These are phyloP conservation scores for Hypocryptadius cinnamomeus DNA, from an alignment of 2,113 vertebrate species.

Conservation along the genomic window DNA sequence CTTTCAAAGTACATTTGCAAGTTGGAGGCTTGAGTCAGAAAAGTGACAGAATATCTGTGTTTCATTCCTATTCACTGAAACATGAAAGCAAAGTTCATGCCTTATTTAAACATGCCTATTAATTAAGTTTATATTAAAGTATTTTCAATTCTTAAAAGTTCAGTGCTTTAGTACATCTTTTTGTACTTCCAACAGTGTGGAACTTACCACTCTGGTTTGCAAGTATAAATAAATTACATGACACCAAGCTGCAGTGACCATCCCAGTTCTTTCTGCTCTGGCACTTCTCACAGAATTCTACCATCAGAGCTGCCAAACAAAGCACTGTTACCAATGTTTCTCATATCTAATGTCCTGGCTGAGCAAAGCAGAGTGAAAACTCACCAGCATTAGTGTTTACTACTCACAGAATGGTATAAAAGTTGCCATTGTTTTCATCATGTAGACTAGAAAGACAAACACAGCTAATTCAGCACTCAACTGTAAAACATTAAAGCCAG, in stretches of 20 bases:
- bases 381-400: neutral
- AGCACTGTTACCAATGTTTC: neutral
- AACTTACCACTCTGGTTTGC: neutral
- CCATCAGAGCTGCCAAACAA: neutral
- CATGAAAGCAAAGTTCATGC: neutral
- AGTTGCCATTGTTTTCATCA: neutral
- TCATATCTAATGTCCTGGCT: neutral
- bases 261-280: neutral
- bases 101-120: neutral
- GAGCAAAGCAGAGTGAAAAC: neutral
- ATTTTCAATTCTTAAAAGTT: neutral
- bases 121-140: neutral
- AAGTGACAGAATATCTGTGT: neutral
- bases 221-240: neutral
- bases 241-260: neutral
- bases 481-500: neutral
- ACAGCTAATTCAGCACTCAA: neutral
- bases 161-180: neutral
- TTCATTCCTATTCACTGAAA: neutral
- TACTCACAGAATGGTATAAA: neutral
- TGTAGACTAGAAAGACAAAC: neutral
- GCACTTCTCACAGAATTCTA: neutral
- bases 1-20: neutral
- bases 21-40: neutral
- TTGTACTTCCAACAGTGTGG: neutral